Evolutionary conservation across 2,888 invertebrate species (phyloP).

Genomic region (Disparrhopalites patrizii): DNA sequence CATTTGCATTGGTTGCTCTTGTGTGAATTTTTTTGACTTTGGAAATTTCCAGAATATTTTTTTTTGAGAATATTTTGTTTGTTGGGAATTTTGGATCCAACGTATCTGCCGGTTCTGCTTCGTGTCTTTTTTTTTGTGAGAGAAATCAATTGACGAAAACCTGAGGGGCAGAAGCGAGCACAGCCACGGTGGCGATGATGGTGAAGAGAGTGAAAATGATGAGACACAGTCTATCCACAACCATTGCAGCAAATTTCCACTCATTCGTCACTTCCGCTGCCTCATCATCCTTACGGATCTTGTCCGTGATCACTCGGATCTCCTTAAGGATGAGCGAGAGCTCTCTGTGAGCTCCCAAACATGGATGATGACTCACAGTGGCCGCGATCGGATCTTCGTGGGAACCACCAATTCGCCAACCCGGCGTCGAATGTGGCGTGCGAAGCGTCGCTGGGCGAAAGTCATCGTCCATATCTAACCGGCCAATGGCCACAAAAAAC

Average conservation of each 20-base stretch:
- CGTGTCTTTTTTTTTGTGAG: neutral
- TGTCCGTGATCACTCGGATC: slow-evolving; percentile 81
- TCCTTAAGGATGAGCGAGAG: slow-evolving; percentile 92
- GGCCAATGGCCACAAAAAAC: too few relatives aligned
- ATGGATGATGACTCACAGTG: slow-evolving; percentile 61
- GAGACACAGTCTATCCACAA: slow-evolving; percentile 99
- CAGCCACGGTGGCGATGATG: slow-evolving; percentile 94
- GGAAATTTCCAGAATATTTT: too few relatives aligned
- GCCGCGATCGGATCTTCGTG: slow-evolving; percentile 55
- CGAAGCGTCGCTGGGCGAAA: slow-evolving; percentile 73
- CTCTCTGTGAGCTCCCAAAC: slow-evolving; percentile 89
- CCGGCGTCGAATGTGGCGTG: slow-evolving; percentile 52
- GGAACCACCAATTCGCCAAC: slow-evolving; percentile 60
- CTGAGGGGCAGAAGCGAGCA: slow-evolving; percentile 92
- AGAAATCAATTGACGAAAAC: slow-evolving; percentile 38
- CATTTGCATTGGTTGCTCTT: slow-evolving; percentile 2
- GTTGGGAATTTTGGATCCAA: neutral
- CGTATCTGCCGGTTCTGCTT: neutral
- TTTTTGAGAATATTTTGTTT: slow-evolving; percentile 1
- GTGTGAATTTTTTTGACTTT: too few relatives aligned
- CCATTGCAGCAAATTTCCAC: slow-evolving; percentile 97
- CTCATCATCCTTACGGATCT: slow-evolving; percentile 92
- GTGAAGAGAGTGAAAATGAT: slow-evolving; percentile 98
- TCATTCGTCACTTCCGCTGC: slow-evolving; percentile 91
- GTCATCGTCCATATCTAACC: slow-evolving; percentile 87